Evolutionary conservation across 2,797 vertebrate species (phyloP), one percentile per base, ranked within the genome.

Genomic region (Sciurus carolinensis): DNA sequence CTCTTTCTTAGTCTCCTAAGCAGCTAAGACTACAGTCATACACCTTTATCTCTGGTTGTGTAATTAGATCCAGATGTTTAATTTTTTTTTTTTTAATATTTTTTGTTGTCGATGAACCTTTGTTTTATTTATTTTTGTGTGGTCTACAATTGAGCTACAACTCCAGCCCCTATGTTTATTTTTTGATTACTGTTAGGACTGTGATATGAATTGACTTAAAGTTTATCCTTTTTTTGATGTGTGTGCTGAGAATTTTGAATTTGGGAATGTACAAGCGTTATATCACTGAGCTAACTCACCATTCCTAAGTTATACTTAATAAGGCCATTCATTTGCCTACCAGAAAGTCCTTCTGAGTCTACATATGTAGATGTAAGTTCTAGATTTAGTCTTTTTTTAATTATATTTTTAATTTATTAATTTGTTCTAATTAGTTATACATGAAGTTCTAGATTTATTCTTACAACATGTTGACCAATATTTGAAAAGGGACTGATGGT

Each of bases 191-290:
- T 62, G 17, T 85, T 91, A 82, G 54, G 54, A 86, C 67, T 91
- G 30, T 85, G 67, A 88, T 54, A 66, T 82, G 52, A 69, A 91
- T 28, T 47, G n/a, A n/a, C 89, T 93, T 87, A 81, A 87, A 22
- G 7, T 28, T 64, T 33, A 64, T 64, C 26, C 28, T 64, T 64
- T 64, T 30, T 33, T 66, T 66, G 57, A 7, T 1, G 22, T 30
- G 26, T 30, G 26, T 26, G 24, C 59, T 64, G 59, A 11, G 59
- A 22, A 28, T 64, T 39, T 39, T 28, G 17, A 64, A 26, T 28
- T 26, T 64, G 62, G 3, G 26, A 13, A 30, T 64, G 62, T 64
- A 64, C 11, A 64, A 64, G 62, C 30, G 12, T 30, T 64, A 12
- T 30, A 64, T 24, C 57, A 24, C 20, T 24, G 57, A 59, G 22